Base-by-base conservation (phyloP, 2,113 vertebrate species). In the Mirounga angustirostris region DNA sequence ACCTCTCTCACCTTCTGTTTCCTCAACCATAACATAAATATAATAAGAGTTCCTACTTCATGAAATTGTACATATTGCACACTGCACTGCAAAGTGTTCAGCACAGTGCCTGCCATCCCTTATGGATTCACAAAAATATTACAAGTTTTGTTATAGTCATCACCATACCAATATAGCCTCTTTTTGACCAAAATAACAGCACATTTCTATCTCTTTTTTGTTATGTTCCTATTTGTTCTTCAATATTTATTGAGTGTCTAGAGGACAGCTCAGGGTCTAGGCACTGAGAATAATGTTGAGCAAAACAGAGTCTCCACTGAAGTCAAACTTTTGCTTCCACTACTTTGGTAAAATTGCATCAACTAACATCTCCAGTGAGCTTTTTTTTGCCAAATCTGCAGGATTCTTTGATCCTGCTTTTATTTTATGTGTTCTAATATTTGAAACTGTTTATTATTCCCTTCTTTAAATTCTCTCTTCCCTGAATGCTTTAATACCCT, bases 311-410 rank as follows among this genome's bases (percentile, higher is more conserved):
- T 79, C 26, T 28, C 40, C 16, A 33, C 40, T 36, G 46, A 89
- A 85, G 54, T 59, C 71, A 46, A 59, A 43, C 43, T 89, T 86
- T 80, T 88, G 61, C 46, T 89, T 85, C 36, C 50, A 58, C 74
- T 69, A n/a, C n/a, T 89, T 95, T 74, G 43, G 59, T 80, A 84
- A 93, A 91, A 89, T 73, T 88, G 19, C 43, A 67, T n/a, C 19
- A 22, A 36, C 21, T 61, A 63, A 85, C 33, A 71, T 89, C n/a
- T 89, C 78, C 46, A 54, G 59, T 59, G 69, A 71, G 26, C 7
- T 15, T 13, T 14, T 13, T 14, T 24, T 30, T 7, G 19, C 54
- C 43, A 56, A 89, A 83, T 83, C 33, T 43, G 59, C 82, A 83
- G 19, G 28, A 54, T 56, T 33, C 50, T 79, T 79, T 89, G 85